Base-by-base conservation (phyloP, 2,888 invertebrate species). In the Mesorhabditis belari region DNA sequence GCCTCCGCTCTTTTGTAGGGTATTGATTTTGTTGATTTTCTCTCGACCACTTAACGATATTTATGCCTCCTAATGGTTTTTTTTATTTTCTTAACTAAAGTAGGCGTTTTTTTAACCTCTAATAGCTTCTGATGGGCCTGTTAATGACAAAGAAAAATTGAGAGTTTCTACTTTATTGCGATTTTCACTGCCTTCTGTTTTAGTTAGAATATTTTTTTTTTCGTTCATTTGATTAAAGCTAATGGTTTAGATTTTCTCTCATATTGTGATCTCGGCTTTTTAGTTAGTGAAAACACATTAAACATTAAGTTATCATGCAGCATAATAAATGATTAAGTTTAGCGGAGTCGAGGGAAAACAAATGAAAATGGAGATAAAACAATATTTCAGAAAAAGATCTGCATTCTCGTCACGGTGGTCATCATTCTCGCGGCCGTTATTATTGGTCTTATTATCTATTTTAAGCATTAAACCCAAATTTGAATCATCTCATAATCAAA, bases 321-420 rank as follows among this genome's bases (percentile, higher is more conserved):
- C 19, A 23, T 28, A 21, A 23, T 44, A 26, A 12, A 19, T 19
- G n/a, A n/a, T 26, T 19, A 9, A 12, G 9, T 44, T 44, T 44
- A 9, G 44, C 44, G n/a, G n/a, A 12, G 44, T 44, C n/a, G 44
- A 9, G 44, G 12, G n/a, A 54, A 19, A 6, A 19, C 21, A 6
- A 17, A 51, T 9, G 17, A 17, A 9, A 17, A 19, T 17, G 19
- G 26, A 54, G 19, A 17, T 19, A 6, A 50, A 21, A 50, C 5
- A 49, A 53, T 24, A 51, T 69, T 70, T 62, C 67, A 74, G 74
- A 74, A 69, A 61, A 70, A 74, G 56, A 67, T 74, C 57, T 71
- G 71, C 64, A 60, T 74, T 23, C 60, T 74, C n/a, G 51, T 73
- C 61, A 61, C 66, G 29, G 69, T 71, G 12, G 63, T 69, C 50